These are phyloP conservation scores for Pogonognathellus flavescens DNA, from an alignment of 1,140 invertebrate species.

Conservation along the genomic window DNA sequence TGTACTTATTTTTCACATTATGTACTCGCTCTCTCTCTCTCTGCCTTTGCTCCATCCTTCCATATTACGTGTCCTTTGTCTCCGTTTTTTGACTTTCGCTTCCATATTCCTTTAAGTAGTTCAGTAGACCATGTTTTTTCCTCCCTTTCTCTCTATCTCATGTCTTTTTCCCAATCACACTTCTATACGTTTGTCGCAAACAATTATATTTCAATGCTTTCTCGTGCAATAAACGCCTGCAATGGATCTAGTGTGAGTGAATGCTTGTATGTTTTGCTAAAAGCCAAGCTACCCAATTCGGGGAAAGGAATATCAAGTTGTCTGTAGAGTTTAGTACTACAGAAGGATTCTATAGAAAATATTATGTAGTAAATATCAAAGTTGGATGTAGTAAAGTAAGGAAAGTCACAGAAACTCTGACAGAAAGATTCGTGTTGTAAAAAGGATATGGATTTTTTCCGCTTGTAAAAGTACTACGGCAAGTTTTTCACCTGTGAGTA, in stretches of 20 bases:
- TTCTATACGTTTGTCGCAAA: constrained; percentile 29
- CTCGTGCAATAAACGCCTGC: constrained; percentile 29
- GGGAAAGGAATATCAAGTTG: too few relatives aligned
- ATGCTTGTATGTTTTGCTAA: background rate
- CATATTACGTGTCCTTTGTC: background rate
- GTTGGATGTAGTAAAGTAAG: too few relatives aligned
- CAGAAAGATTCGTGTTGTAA: too few relatives aligned
- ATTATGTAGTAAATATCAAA: too few relatives aligned
- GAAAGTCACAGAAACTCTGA: too few relatives aligned
- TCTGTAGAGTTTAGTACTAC: too few relatives aligned
- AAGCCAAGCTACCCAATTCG: too few relatives aligned
- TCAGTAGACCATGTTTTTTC: background rate
- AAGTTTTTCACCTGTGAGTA: too few relatives aligned
- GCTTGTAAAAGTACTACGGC: too few relatives aligned
- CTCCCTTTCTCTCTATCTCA: constrained; percentile 14
- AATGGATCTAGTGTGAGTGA: background rate
- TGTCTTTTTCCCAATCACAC: constrained; percentile 39
- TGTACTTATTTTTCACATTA: background rate
- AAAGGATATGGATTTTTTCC: too few relatives aligned
- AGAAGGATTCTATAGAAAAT: too few relatives aligned
- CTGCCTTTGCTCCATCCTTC: constrained; percentile 3
- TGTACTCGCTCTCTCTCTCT: background rate
- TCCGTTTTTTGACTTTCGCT: constrained; percentile 29
- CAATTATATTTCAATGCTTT: constrained; percentile 47
- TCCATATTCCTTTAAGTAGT: constrained; percentile 21